Evolutionary conservation across 2,113 vertebrate species (phyloP).

Genomic region (Oreochromis tanganicae): DNA sequence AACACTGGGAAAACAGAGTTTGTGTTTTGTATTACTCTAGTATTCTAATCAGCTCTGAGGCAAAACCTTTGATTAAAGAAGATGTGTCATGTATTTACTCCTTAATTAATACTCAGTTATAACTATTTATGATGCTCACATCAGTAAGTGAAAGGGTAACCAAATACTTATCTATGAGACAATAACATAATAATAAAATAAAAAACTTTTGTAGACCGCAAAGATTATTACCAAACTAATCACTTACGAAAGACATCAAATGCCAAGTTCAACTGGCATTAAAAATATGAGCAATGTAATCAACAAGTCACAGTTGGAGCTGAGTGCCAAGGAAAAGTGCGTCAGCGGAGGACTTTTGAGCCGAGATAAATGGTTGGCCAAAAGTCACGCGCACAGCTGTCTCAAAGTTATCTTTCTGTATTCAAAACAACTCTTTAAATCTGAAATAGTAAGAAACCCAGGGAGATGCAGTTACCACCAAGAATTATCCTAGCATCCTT

Average conservation of each 20-base stretch:
- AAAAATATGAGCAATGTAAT: not conserved
- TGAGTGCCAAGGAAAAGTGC: not conserved
- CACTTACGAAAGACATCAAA: not conserved
- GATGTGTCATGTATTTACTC: not conserved
- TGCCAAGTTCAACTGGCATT: not conserved
- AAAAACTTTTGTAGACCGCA: not conserved
- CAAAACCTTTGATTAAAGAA: not conserved
- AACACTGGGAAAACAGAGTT: not conserved
- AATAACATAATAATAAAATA: not conserved
- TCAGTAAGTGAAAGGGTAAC: not conserved
- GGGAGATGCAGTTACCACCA: not conserved
- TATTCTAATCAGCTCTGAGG: not conserved
- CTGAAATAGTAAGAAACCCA: not conserved
- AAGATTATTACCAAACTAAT: not conserved
- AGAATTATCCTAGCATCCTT: not conserved
- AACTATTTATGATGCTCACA: not conserved
- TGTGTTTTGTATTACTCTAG: not conserved
- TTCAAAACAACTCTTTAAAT: not conserved
- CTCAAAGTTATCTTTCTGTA: not conserved
- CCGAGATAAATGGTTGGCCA: not conserved
- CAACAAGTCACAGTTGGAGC: not conserved
- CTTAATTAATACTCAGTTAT: not conserved
- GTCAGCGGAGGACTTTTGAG: not conserved
- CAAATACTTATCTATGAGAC: not conserved
- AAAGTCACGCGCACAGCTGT: not conserved